phyloP scores from a whole-genome alignment of 2,113 vertebrate species.

The Oxyura jamaicensis region DNA sequence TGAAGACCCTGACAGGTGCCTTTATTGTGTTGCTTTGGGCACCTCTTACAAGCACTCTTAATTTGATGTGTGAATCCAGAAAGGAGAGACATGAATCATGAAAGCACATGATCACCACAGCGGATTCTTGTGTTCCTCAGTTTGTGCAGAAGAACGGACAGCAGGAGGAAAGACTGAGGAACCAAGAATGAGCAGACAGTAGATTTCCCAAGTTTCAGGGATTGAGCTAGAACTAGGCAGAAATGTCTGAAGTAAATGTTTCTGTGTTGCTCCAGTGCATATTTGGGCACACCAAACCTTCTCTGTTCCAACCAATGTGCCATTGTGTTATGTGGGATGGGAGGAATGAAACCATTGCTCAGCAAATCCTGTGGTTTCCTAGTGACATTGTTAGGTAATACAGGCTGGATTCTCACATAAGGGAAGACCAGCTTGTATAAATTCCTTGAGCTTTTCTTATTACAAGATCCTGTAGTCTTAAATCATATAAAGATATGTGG shows the following conservation, averaged over 20 bases:
- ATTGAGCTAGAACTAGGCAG: neutral
- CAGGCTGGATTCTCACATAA: neutral
- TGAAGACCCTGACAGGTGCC: conserved; percentile 72
- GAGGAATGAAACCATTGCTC: neutral
- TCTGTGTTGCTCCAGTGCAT: neutral
- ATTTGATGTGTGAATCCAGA: neutral
- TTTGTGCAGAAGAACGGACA: neutral
- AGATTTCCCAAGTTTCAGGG: neutral
- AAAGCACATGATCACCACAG: neutral
- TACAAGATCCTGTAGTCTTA: neutral
- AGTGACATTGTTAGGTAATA: neutral
- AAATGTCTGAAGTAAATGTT: neutral
- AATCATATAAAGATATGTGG: neutral
- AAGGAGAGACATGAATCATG: neutral
- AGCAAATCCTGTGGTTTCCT: neutral
- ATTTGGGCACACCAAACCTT: no score
- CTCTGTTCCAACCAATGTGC: neutral
- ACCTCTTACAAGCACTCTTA: neutral
- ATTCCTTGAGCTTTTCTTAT: neutral
- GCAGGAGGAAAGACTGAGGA: neutral
- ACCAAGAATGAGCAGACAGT: neutral
- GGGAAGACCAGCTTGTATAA: neutral
- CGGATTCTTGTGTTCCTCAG: neutral
- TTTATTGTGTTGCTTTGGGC: conserved; percentile 93
- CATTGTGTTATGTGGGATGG: neutral